Base-by-base conservation (phyloP, 2,113 vertebrate species). In the Phycodurus eques region DNA sequence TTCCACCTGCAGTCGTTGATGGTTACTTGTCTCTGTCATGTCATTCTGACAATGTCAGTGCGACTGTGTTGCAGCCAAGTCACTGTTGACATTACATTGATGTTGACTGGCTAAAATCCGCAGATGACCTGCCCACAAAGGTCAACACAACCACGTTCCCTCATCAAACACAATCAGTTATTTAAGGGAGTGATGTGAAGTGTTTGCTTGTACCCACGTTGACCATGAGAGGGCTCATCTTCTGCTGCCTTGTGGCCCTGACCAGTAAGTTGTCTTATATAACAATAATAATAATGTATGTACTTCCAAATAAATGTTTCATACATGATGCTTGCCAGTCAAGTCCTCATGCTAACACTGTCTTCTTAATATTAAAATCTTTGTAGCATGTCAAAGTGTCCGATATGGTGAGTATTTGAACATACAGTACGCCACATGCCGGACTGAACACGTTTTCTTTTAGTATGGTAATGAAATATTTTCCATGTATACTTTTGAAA, bases 321-420 rank as follows among this genome's bases (percentile, higher is more conserved):
- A n/a, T n/a, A 27, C 7, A 47, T 8, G n/a, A 22, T 44, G 44
- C 8, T 47, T 22, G 15, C 8, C 53, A 56, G 1, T 22, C 14
- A 33, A 35, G 6, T 60, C 57, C 27, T 1, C 27, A 51, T 47
- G 19, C 19, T 68, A 68, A 69, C 22, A 47, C 2, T 70, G 8
- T 81, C 46, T 39, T 39, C 6, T 73, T 44, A 51, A 1, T 14
- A 78, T 54, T 67, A 2, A 70, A 35, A 27, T 77, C 79, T 75
- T 69, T 57, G 19, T n/a, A 94, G 93, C 87, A 10, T 83, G 90
- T 70, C 84, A 92, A 73, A 80, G 11, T 64, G 51, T 66, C 22
- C 86, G 15, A 60, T 92, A 92, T 53, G 92, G 93, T 94, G 75
- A 91, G 93, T 92, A 8, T 67, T 43, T 7, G n/a, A 42, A 12